Base-by-base conservation (phyloP, 2,797 vertebrate species). In the Alectoris magna region DNA sequence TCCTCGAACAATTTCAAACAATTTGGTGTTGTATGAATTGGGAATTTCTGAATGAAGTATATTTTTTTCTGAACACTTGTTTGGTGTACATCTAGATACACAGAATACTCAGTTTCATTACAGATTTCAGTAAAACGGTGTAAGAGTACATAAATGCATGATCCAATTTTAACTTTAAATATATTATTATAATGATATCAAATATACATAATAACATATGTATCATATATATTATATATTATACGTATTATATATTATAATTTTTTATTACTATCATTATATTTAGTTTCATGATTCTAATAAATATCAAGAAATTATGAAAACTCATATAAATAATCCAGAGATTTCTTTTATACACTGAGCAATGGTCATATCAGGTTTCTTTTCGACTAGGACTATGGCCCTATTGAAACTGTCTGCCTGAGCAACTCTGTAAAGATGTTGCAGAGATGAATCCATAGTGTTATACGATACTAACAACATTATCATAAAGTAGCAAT, bases 401-500 rank as follows among this genome's bases (percentile, higher is more conserved):
- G 14, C 23, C 18, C 9, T 64, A n/a, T 90, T 83, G 77, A 88
- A 94, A 55, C 44, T 38, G 1, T 41, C 59, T 74, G 53, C 44
- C 66, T 72, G 73, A 84, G 43, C 4, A 4, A 6, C 38, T 83
- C 66, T 69, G 56, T 64, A 63, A 87, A 76, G 88, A 53, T 51
- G n/a, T 14, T 80, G 24, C 59, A 83, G 62, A 96, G 87, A 87
- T 66, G 36, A 75, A 94, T 90, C 66, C 75, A 23, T 69, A 75
- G 71, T 11, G 1, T 87, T 81, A 78, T 94, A 53, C 55, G 39
- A 49, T 59, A 83, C 24, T 66, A 79, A 68, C 14, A 90, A 80
- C 17, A 84, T 94, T 95, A 94, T 48, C 88, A 94, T 91, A 95
- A 93, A 93, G 71, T 72, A 85, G 62, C 60, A 84, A 77, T 96